Conservation (phyloP, 2,113 vertebrate species). For the Channa argus region DNA sequence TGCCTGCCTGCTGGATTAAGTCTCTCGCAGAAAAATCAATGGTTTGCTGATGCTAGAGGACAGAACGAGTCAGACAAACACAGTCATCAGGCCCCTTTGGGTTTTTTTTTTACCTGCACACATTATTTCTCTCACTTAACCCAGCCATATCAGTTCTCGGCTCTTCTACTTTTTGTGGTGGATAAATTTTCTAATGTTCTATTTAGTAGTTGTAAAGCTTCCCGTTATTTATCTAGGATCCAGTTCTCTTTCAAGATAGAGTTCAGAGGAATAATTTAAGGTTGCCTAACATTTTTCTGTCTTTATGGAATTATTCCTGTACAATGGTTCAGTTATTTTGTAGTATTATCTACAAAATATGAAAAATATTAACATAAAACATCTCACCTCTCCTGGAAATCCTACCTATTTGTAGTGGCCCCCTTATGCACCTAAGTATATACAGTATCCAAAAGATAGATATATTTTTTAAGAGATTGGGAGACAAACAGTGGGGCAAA, state of each 20-base stretch:
- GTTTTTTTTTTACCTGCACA: conserved; percentile 22
- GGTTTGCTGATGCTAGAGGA: conserved; percentile 55
- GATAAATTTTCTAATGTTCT: conserved; percentile 5
- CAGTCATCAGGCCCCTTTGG: conserved; percentile 44
- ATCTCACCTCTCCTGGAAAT: too few relatives aligned
- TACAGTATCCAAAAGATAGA: too few relatives aligned
- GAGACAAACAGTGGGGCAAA: too few relatives aligned
- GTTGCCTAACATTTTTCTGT: too few relatives aligned
- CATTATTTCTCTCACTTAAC: conserved; percentile 35
- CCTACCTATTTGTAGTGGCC: too few relatives aligned
- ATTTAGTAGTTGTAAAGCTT: neutral
- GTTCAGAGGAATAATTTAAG: too few relatives aligned
- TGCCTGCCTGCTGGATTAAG: conserved; percentile 63
- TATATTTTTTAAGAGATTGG: too few relatives aligned
- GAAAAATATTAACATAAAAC: too few relatives aligned
- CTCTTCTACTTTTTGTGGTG: neutral
- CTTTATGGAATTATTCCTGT: too few relatives aligned
- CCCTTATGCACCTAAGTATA: too few relatives aligned
- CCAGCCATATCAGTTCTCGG: neutral
- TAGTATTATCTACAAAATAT: too few relatives aligned
- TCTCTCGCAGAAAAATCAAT: conserved; percentile 72
- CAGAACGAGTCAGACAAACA: conserved; percentile 56
- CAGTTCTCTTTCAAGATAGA: neutral
- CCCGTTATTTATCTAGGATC: neutral
- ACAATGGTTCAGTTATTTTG: too few relatives aligned